phyloP scores from a whole-genome alignment of 2,113 vertebrate genomes.

The Calyptommatus sinebrachiatus region DNA sequence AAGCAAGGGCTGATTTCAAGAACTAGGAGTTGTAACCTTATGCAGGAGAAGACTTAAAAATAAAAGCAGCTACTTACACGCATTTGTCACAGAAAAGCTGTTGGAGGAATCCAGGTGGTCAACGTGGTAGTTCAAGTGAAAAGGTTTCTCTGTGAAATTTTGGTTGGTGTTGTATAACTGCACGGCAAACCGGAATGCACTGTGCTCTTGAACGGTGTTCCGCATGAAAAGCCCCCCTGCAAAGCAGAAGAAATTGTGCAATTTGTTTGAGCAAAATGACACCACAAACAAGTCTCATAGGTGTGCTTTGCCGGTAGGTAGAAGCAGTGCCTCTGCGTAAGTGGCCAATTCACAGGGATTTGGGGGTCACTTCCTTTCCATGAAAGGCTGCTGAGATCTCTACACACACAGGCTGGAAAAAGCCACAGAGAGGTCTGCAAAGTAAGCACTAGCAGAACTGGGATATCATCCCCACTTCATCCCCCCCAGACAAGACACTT shows the following conservation, averaged over 20 bases:
- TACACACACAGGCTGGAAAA: background rate
- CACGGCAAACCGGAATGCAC: constrained; percentile 97
- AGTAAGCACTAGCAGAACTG: background rate
- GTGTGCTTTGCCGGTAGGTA: no score
- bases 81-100: constrained; percentile 99
- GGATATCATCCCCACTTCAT: background rate
- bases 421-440: background rate
- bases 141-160: constrained; percentile 97
- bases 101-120: constrained; percentile 99
- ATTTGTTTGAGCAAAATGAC: background rate
- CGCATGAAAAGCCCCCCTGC: constrained; percentile 98
- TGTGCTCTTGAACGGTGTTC: constrained; percentile 98
- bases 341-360: no score
- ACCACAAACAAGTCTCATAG: no score
- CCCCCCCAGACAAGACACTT: background rate
- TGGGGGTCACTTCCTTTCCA: background rate
- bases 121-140: constrained; percentile 98
- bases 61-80: constrained; percentile 85
- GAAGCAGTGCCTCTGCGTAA: no score
- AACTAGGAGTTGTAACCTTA: background rate
- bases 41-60: constrained; percentile 30
- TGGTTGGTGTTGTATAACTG: constrained; percentile 99
- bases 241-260: constrained; percentile 42
- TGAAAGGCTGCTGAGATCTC: background rate
- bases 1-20: background rate